These are phyloP conservation scores for Macrotrachela quadricornifera DNA, from an alignment of 1,140 invertebrate species.

Conservation along the genomic window DNA sequence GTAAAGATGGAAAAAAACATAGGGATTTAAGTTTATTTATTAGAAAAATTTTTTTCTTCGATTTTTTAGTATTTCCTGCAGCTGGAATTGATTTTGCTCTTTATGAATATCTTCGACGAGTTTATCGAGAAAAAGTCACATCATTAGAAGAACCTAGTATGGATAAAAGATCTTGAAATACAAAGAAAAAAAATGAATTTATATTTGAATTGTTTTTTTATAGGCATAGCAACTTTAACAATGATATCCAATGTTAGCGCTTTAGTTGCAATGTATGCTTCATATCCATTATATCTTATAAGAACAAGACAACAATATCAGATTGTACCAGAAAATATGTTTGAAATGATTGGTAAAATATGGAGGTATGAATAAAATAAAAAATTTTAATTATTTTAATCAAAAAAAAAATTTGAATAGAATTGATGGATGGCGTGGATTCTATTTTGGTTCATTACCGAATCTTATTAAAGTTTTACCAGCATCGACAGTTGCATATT, in stretches of 20 bases:
- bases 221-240: too few species aligned
- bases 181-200: too few species aligned
- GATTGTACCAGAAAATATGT: neutral
- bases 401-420: neutral
- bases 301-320: slow-evolving; percentile 5
- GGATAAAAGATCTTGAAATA: too few species aligned
- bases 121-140: neutral
- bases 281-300: slow-evolving; percentile 4
- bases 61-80: slow-evolving; percentile 57
- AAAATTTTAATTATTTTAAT: neutral
- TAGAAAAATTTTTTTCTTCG: too few species aligned
- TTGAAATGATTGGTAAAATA: neutral
- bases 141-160: neutral
- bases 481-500: neutral
- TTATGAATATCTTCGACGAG: slow-evolving; percentile 46
- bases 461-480: slow-evolving; percentile 4
- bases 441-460: slow-evolving; percentile 1
- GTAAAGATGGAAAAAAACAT: too few species aligned
- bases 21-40: too few species aligned
- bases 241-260: neutral
- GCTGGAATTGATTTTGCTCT: slow-evolving; percentile 93
- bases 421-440: neutral
- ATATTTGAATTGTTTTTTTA: too few species aligned
- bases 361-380: neutral
- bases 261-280: neutral